These are phyloP conservation scores for Monopis laevigella DNA, from an alignment of 2,888 invertebrate genomes.

Conservation along the genomic window DNA sequence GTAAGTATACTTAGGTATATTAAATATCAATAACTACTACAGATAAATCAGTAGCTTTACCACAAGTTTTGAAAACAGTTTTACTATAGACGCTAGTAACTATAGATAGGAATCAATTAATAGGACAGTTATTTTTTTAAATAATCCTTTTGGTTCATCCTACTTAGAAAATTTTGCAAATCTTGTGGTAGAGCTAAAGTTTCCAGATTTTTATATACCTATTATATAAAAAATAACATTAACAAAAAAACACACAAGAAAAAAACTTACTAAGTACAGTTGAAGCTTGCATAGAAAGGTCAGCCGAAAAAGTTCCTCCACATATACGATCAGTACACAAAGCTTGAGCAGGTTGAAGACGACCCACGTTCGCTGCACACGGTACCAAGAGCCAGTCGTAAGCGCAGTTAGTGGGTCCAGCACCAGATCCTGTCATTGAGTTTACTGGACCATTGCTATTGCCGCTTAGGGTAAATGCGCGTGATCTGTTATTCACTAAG, in stretches of 20 bases:
- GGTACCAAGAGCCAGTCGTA: slow-evolving; percentile 85
- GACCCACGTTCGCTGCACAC: slow-evolving; percentile 76
- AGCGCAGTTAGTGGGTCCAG: slow-evolving; percentile 75
- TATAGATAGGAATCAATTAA: no score
- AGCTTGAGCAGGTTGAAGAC: slow-evolving; percentile 64
- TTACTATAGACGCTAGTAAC: no score
- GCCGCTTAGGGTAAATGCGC: slow-evolving; percentile 80
- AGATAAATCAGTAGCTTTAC: no score
- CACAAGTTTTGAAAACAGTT: no score
- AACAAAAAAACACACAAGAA: background rate
- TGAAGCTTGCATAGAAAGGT: slow-evolving; percentile 73
- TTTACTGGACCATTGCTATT: slow-evolving; percentile 74
- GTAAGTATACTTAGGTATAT: no score
- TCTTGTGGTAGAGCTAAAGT: no score
- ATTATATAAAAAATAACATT: no score
- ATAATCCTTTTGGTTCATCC: no score
- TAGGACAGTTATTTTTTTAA: no score
- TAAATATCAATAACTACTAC: no score
- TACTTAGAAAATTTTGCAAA: no score
- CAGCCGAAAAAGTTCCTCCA: slow-evolving; percentile 80
- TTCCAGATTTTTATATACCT: no score
- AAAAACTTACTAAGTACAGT: slow-evolving; percentile 75
- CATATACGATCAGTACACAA: slow-evolving; percentile 83
- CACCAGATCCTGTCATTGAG: slow-evolving; percentile 74
- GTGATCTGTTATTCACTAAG: slow-evolving; percentile 75